A percentile compares a stretch with the other conserved stretches of the same genome.
Evolutionary conservation across 2,888 invertebrate genomes (phyloP).

Genomic region (Drosophila niveifrons): DNA sequence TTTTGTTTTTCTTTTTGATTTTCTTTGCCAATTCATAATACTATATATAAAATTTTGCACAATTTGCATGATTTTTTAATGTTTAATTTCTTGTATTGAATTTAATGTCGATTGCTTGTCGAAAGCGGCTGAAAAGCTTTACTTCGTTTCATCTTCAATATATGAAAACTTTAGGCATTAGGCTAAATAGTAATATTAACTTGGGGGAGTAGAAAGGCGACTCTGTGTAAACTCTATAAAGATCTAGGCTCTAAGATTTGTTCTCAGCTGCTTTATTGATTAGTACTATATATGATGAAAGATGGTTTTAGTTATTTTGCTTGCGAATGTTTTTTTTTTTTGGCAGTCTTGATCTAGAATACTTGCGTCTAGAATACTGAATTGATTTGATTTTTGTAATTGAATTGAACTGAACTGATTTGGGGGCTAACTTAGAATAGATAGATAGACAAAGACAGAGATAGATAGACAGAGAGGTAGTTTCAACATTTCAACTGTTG

Average conservation of each 20-base stretch:
- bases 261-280: not conserved
- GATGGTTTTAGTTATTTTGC: constrained; percentile 2
- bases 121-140: constrained; percentile 61
- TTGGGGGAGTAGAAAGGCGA: constrained; percentile 46
- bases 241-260: constrained; percentile 30
- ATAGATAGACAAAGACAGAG: constrained; percentile 3
- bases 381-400: constrained; percentile 22
- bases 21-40: constrained; percentile 64
- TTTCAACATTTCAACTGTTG: not conserved
- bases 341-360: constrained; percentile 33
- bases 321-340: constrained; percentile 15
- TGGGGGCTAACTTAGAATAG: constrained; percentile 25
- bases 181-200: constrained; percentile 42
- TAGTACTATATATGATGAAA: not conserved
- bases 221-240: constrained; percentile 42
- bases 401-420: constrained; percentile 48
- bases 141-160: constrained; percentile 32
- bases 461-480: constrained; percentile 6
- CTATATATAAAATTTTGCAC: constrained; percentile 68
- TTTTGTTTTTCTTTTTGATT: constrained; percentile 33
- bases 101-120: constrained; percentile 34
- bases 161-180: constrained; percentile 49
- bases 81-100: constrained; percentile 35
- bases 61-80: constrained; percentile 37
- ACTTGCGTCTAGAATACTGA: constrained; percentile 32